phyloP scores from a whole-genome alignment of 2,797 vertebrate genomes.

The Pagetopsis macropterus region DNA sequence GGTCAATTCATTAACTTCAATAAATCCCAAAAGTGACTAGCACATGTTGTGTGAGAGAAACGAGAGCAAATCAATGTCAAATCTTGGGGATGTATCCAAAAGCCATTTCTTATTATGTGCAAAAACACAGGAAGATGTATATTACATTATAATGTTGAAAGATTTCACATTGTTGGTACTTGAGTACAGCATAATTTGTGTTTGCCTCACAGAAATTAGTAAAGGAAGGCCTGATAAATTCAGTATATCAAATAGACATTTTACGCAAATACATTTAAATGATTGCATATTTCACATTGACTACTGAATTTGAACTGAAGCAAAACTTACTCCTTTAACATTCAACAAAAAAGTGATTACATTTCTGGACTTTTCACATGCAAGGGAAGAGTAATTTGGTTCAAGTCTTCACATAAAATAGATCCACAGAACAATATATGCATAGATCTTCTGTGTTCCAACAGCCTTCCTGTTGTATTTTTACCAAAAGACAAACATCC shows the following conservation, averaged over 20 bases:
- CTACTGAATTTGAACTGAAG: constrained; percentile 14
- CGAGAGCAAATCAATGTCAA: constrained; percentile 19
- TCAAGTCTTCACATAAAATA: neutral
- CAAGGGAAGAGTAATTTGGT: constrained; percentile 25
- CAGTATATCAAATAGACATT: constrained; percentile 6
- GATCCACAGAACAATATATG: neutral
- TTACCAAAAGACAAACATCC: constrained; percentile 14
- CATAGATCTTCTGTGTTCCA: neutral
- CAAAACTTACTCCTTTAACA: constrained; percentile 38
- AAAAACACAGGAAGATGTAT: constrained; percentile 25
- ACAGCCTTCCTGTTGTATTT: constrained; percentile 3
- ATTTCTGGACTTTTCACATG: constrained; percentile 53
- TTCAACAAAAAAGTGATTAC: constrained; percentile 47
- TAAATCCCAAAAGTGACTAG: constrained; percentile 14
- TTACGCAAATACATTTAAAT: neutral
- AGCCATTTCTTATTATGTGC: constrained; percentile 18
- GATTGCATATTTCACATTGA: constrained; percentile 54
- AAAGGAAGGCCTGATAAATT: constrained; percentile 12
- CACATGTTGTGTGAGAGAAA: constrained; percentile 8
- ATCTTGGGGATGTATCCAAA: constrained; percentile 4
- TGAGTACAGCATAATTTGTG: constrained; percentile 45
- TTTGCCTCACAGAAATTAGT: constrained; percentile 4
- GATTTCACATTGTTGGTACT: constrained; percentile 39
- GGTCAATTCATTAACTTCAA: constrained; percentile 40
- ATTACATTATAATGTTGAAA: neutral